Base-by-base conservation (phyloP, 2,797 vertebrate species). In the Florisuga fusca region DNA sequence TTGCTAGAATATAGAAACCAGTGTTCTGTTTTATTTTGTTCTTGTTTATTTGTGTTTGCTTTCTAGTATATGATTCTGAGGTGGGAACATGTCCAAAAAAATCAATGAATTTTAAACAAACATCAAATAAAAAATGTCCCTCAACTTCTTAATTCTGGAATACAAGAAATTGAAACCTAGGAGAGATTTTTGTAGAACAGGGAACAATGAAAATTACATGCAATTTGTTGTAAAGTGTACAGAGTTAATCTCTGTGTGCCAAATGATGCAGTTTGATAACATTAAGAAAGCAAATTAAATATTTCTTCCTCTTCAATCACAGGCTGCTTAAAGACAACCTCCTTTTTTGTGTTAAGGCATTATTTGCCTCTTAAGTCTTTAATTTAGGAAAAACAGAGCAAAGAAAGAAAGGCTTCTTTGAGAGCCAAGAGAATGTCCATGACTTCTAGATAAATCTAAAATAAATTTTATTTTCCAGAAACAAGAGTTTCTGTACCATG, bases 21-120 rank as follows among this genome's bases (percentile, higher is more conserved):
- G 15, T 74, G 7, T 17, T 73, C 55, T 75, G n/a, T 72, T 93
- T 58, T 72, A n/a, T 72, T 93, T 68, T 90, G 50, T 34, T 94
- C 33, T 38, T 57, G 48, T 3, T 57, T 62, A 50, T 84, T 92
- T 87, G 33, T 86, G 62, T 91, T 94, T 94, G 63, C 67, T 91
- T 91, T 87, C 71, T 77, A 73, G 46, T 71, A 94, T 91, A 74
- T 76, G 57, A 51, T 74, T 91, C 41, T 43, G 64, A 84, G 54
- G 64, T 69, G 11, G 59, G 36, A 78, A 57, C 19, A 54, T 45
- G 19, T 36, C 38, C 38, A 38, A 53, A 71, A 79, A 91, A 82
- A 77, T 31, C 46, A 86, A 73, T n/a, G 6, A 50, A 71, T 90
- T 94, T 94, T 84, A 84, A 94, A 46, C 4, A 74, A 84, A 79